phyloP scores from a whole-genome alignment of 2,888 invertebrate genomes.

The Eupsilia transversa region DNA sequence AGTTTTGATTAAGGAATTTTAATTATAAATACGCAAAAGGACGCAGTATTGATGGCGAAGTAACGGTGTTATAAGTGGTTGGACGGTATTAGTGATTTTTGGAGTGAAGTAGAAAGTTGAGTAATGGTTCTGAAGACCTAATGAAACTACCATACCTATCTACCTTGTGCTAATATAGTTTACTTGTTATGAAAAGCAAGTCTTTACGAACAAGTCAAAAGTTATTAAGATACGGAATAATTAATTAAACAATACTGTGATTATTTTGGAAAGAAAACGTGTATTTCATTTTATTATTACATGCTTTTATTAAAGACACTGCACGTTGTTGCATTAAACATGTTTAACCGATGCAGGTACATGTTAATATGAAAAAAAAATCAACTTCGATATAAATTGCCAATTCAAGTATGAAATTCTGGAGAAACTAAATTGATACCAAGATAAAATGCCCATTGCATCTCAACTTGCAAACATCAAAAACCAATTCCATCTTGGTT shows the following conservation, averaged over 20 bases:
- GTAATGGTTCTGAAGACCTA: not conserved
- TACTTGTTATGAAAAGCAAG: not conserved
- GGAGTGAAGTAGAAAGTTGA: constrained; percentile 1
- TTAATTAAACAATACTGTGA: not conserved
- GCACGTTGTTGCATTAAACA: too few relatives aligned
- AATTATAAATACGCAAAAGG: constrained; percentile 39
- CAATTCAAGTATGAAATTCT: not conserved
- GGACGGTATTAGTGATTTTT: not conserved
- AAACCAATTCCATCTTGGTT: constrained; percentile 50
- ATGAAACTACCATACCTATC: not conserved
- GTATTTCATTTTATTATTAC: not conserved
- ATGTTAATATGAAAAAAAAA: not conserved
- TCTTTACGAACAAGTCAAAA: not conserved
- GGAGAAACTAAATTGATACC: not conserved
- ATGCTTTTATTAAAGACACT: not conserved
- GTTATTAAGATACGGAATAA: not conserved
- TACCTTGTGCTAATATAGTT: not conserved
- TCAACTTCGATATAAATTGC: not conserved
- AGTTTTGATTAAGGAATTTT: constrained; percentile 54
- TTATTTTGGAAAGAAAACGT: not conserved
- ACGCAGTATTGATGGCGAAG: not conserved
- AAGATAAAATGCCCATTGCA: constrained; percentile 20
- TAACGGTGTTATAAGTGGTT: not conserved
- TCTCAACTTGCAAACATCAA: constrained; percentile 39
- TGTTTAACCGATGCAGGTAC: not conserved